Evolutionary conservation across 2,113 vertebrate species (phyloP), one percentile per base, ranked within the genome.

Genomic region (Dissostichus mawsoni): DNA sequence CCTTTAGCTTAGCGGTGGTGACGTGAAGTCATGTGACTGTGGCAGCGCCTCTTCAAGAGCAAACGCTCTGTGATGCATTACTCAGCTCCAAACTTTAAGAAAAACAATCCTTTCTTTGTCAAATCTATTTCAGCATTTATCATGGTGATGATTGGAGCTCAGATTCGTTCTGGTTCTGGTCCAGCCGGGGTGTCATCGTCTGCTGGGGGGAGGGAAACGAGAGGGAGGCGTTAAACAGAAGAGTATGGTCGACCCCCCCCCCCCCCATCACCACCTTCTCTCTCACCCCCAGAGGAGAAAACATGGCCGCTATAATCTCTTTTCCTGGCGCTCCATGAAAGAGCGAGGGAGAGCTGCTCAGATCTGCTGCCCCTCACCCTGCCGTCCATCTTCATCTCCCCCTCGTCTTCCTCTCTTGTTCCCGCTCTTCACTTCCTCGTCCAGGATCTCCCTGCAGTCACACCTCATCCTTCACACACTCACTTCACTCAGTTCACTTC

Each of bases 301-400:
- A 82, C 85, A 82, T 76, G 90, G 76, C 84, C 80, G 91, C 91
- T 93, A 89, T 95, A 95, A 96, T 95, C 94, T 95, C 84, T 83
- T 94, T 95, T 95, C 90, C 94, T 96, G 95, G 95, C 94, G 92
- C 93, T 87, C 89, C 82, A 95, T 95, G 92, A 96, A 96, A 95
- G 94, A 75, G 76, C 85, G 86, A 90, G 85, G 88, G 88, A n/a
- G n/a, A 90, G 83, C 90, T 82, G 85, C 92, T 94, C 74, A 93
- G 94, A 94, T 94, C 89, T 74, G 69, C 88, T 86, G 91, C 89
- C 92, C 90, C 91, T 85, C 92, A 91, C 88, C 92, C 81, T 44
- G 36, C 84, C 67, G 73, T 82, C 84, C 69, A 83, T 90, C 85
- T 82, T 69, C 73, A 86, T 80, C 83, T 85, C 63, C 69, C 65